These are phyloP conservation scores for Prunella strophiata DNA, from an alignment of 2,797 vertebrate species.

Conservation along the genomic window DNA sequence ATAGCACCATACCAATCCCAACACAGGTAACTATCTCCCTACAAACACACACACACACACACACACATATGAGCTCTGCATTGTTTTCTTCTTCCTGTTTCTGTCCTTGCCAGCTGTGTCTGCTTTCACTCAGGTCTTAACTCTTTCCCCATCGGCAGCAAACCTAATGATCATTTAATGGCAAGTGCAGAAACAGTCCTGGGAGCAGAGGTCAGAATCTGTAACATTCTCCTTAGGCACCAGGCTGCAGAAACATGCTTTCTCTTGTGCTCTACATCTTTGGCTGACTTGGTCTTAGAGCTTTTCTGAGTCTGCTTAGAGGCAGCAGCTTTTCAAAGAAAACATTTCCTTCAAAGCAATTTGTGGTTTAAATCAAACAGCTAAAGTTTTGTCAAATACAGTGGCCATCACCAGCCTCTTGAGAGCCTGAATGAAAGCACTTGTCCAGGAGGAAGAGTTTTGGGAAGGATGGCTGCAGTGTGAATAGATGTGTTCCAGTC, in stretches of 20 bases:
- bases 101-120: neutral
- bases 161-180: neutral
- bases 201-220: constrained; percentile 10
- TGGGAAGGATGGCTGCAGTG: neutral
- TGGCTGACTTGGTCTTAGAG: neutral
- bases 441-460: neutral
- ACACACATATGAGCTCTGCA: rapidly evolving
- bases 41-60: neutral
- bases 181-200: neutral
- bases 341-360: neutral
- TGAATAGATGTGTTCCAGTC: neutral
- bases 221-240: neutral
- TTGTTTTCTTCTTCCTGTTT: neutral
- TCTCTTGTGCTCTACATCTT: neutral
- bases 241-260: neutral
- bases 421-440: neutral
- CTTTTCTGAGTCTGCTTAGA: neutral
- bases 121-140: constrained; percentile 49
- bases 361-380: neutral
- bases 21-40: neutral
- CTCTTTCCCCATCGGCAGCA: constrained; percentile 3
- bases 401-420: neutral
- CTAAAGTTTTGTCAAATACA: neutral
- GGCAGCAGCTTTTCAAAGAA: neutral
- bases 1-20: neutral